phyloP scores from a whole-genome alignment of 2,888 invertebrate species.

The Heliconius erato region DNA sequence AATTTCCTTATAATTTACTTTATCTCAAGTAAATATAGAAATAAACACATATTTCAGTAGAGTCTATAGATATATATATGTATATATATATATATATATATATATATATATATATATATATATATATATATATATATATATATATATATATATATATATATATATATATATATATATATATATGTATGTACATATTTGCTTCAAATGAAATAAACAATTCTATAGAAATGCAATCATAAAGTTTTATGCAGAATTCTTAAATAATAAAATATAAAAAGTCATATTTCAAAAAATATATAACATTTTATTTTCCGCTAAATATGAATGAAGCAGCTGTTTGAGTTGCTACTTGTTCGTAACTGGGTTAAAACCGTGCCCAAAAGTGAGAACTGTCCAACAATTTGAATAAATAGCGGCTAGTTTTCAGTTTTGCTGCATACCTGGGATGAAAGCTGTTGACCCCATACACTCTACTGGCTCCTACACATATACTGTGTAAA shows the following conservation, averaged over 20 bases:
- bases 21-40: too few species aligned
- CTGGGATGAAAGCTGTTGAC: slow-evolving; percentile 25
- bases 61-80: too few species aligned
- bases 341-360: slow-evolving; percentile 36
- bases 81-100: too few species aligned
- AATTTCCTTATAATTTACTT: too few species aligned
- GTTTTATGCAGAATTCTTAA: background rate
- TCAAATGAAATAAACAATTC: background rate
- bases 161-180: too few species aligned
- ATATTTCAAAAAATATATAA: background rate
- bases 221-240: background rate
- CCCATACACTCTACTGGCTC: background rate
- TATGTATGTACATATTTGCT: too few species aligned
- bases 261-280: background rate
- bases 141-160: too few species aligned
- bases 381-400: slow-evolving; percentile 17
- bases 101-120: too few species aligned
- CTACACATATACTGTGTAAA: background rate
- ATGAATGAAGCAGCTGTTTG: slow-evolving; percentile 26
- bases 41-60: too few species aligned
- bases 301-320: slow-evolving; percentile 23
- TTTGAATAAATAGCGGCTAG: slow-evolving; percentile 26
- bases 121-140: too few species aligned
- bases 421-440: slow-evolving; percentile 21
- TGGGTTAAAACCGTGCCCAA: slow-evolving; percentile 40